phyloP scores from a whole-genome alignment of 2,888 invertebrate species.

The Tipula confusa region DNA sequence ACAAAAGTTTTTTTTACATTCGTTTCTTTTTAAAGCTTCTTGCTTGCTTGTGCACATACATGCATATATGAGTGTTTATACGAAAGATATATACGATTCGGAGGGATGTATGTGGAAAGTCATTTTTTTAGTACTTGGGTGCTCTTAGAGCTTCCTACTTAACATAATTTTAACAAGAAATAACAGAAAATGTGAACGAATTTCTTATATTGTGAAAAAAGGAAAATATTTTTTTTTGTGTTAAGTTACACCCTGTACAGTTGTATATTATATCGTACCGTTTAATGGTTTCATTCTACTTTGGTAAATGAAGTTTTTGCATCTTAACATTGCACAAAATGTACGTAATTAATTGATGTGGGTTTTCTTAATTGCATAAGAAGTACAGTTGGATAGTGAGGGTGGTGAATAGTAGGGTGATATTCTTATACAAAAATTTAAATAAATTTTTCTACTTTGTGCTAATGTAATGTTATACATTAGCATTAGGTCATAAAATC shows the following conservation, averaged over 20 bases:
- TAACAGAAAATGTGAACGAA: neutral
- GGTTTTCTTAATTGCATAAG: neutral
- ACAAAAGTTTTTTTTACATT: neutral
- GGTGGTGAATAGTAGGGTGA: too few relatives aligned
- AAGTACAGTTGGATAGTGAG: too few relatives aligned
- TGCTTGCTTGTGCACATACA: neutral
- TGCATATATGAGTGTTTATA: neutral
- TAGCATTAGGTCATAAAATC: neutral
- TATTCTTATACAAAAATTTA: neutral
- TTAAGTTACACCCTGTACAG: neutral
- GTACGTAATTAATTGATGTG: neutral
- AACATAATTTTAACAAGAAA: neutral
- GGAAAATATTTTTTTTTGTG: neutral
- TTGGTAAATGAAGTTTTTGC: neutral
- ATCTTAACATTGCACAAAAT: neutral
- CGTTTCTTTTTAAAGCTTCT: neutral
- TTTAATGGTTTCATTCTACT: neutral
- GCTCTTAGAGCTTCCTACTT: neutral
- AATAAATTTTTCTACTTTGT: neutral
- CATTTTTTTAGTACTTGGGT: neutral
- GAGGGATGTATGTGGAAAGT: too few relatives aligned
- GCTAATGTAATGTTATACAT: neutral
- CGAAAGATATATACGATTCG: neutral
- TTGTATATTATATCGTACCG: neutral
- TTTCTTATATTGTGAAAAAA: constrained; percentile 1